A percentile compares a stretch with the other conserved stretches of the same genome.
Conservation (phyloP, 2,113 vertebrate species). For the Leptosomus discolor region DNA sequence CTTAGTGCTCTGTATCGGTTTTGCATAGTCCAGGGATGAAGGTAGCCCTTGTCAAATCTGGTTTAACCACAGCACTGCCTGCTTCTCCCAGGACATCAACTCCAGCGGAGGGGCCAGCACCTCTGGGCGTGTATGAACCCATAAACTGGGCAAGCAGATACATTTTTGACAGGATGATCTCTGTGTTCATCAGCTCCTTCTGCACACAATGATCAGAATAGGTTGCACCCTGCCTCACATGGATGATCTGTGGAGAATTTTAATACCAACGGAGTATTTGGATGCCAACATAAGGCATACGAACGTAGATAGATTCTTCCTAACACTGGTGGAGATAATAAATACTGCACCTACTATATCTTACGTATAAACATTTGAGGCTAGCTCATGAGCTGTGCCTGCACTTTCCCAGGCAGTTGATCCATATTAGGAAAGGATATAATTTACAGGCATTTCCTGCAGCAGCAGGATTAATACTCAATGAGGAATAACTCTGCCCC, state of each 20-base stretch:
- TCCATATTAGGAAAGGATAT: slow-evolving; percentile 16
- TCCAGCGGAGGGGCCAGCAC: neutral
- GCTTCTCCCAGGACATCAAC: neutral
- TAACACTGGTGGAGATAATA: neutral
- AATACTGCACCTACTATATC: slow-evolving; percentile 10
- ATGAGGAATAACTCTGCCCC: neutral
- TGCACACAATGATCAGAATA: neutral
- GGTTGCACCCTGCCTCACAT: neutral
- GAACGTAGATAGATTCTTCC: neutral
- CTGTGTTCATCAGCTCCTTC: neutral
- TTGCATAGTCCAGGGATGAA: neutral
- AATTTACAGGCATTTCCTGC: slow-evolving; percentile 36
- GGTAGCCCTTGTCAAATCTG: neutral
- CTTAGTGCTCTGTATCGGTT: neutral
- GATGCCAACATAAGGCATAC: neutral
- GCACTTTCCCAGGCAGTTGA: slow-evolving; percentile 33
- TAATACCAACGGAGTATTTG: neutral
- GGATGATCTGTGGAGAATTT: neutral
- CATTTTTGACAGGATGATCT: neutral
- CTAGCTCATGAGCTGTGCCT: neutral
- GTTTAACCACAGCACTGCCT: neutral
- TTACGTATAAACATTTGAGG: neutral
- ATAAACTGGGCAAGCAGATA: neutral
- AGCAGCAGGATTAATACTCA: slow-evolving; percentile 26
- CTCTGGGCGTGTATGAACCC: neutral